Percentiles rank a stretch among this genome's conserved stretches.
Conservation (phyloP, 1,140 invertebrate species). For the Aphelenchoides avenae region DNA sequence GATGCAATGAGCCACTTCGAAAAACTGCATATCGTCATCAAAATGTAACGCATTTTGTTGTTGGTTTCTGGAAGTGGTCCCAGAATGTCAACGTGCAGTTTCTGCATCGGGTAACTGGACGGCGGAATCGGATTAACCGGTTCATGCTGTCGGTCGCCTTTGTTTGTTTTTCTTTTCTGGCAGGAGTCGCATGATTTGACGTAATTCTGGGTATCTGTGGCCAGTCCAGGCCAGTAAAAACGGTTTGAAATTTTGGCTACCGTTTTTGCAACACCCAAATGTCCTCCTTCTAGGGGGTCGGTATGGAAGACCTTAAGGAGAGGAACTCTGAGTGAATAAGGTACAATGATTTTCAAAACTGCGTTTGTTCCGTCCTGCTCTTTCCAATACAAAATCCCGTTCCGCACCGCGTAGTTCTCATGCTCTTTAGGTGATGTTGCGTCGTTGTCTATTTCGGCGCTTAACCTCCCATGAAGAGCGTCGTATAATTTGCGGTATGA, state of each 20-base stretch:
- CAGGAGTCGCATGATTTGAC: conserved; percentile 2
- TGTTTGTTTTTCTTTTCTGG: conserved; percentile 7
- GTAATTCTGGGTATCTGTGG: not conserved
- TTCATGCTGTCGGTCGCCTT: not conserved
- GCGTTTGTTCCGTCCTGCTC: not conserved
- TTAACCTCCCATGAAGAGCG: no score
- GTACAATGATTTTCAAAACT: not conserved
- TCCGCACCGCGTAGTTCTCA: conserved; percentile 14
- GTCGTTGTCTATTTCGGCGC: no score
- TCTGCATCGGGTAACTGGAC: not conserved
- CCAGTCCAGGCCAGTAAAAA: conserved; percentile 7
- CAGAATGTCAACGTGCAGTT: conserved; percentile 5
- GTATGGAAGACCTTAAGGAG: not conserved
- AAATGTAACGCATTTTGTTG: conserved; percentile 1
- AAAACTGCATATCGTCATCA: conserved; percentile 3
- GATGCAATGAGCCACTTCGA: conserved; percentile 5
- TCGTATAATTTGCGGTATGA: no score
- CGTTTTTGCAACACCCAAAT: conserved; percentile 9
- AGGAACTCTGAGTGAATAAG: not conserved
- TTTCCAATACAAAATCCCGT: conserved; percentile 16
- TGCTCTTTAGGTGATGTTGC: no score
- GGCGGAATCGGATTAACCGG: not conserved
- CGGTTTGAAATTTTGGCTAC: not conserved
- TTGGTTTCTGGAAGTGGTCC: not conserved
- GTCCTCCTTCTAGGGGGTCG: not conserved